phyloP scores from a whole-genome alignment of 1,140 invertebrate genomes.

The Ridgeia piscesae region DNA sequence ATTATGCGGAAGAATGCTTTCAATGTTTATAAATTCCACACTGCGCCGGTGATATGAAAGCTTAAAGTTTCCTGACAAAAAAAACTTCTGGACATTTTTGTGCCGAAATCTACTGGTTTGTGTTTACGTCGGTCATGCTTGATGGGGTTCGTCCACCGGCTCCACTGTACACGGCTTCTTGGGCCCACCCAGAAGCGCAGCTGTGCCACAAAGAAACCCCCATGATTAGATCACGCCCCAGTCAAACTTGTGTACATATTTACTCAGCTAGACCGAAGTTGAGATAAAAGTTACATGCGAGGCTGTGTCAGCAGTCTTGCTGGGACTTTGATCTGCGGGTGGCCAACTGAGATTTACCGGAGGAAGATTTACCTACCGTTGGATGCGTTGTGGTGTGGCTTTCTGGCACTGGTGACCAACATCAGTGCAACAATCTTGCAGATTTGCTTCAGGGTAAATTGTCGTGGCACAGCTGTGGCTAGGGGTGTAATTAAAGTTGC shows the following conservation, averaged over 20 bases:
- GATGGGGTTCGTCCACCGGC: not conserved
- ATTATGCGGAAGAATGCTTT: no score
- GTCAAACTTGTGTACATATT: not conserved
- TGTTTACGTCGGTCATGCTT: not conserved
- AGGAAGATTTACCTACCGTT: not conserved
- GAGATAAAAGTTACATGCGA: not conserved
- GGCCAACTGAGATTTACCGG: not conserved
- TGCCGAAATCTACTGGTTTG: not conserved
- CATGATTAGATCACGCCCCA: not conserved
- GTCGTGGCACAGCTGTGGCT: not conserved
- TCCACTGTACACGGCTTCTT: not conserved
- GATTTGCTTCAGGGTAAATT: not conserved
- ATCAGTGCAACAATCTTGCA: not conserved
- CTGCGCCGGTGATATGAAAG: no score
- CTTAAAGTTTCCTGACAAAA: no score
- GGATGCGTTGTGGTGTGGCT: not conserved
- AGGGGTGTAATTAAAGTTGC: not conserved
- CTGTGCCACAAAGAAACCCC: not conserved
- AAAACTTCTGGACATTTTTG: no score
- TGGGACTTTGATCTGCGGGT: not conserved
- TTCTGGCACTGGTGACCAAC: not conserved
- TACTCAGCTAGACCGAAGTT: not conserved
- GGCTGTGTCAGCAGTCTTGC: not conserved
- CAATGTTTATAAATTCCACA: no score
- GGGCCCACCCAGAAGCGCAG: not conserved